Conservation (phyloP, 64 coral and sea anemone species). For the Pachyseris speciosa region DNA sequence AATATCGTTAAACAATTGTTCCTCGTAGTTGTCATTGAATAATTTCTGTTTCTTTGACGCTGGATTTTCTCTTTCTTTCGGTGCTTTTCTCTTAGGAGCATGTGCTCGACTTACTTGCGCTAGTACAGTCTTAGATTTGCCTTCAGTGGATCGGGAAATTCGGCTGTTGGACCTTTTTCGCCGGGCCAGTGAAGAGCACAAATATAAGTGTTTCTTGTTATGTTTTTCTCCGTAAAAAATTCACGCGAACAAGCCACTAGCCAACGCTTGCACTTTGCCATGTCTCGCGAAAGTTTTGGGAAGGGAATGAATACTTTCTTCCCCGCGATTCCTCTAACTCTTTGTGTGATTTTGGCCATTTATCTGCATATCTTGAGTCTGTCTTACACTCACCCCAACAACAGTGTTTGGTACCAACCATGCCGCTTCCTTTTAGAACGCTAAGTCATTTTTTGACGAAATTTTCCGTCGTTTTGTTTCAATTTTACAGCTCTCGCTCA, state of each 20-base stretch:
- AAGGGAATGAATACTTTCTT: too few relatives aligned
- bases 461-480: conserved; percentile 17
- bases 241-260: neutral
- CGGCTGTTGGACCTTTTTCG: conserved; percentile 35
- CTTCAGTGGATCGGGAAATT: conserved; percentile 46
- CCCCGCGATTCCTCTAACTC: conserved; percentile 37
- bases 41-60: conserved; percentile 46
- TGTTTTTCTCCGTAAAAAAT: conserved; percentile 27
- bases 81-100: conserved; percentile 71
- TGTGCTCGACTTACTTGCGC: conserved; percentile 33
- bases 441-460: conserved; percentile 2
- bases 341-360: conserved; percentile 45
- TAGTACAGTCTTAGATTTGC: conserved; percentile 32
- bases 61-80: conserved; percentile 57
- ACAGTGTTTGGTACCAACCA: conserved; percentile 79
- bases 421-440: conserved; percentile 31
- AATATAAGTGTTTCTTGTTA: conserved; percentile 40
- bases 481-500: conserved; percentile 25
- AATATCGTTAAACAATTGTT: conserved; percentile 8
- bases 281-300: too few relatives aligned
- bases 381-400: conserved; percentile 76
- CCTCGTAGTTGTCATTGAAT: neutral
- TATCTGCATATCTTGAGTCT: conserved; percentile 75
- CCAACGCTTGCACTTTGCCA: conserved; percentile 71
- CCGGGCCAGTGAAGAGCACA: conserved; percentile 47